Base-by-base conservation (phyloP, 2,113 vertebrate species). In the Irena cyanogastra region DNA sequence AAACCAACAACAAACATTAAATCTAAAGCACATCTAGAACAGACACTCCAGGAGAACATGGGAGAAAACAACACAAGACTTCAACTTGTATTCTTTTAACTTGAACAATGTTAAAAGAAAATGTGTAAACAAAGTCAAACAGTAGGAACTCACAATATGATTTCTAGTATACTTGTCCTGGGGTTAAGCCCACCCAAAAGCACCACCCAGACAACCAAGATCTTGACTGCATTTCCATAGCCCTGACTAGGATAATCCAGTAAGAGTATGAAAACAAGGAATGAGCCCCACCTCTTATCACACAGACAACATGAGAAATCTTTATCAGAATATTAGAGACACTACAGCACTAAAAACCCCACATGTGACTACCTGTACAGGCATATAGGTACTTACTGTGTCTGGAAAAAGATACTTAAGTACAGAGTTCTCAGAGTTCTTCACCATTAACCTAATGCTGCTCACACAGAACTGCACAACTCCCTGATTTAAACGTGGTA, bases 21-120 rank as follows among this genome's bases (percentile, higher is more conserved):
- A 23, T 89, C 54, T 87, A 81, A 81, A 90, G 47, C 65, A 91
- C 54, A 95, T 81, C 64, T 89, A 83, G 60, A 93, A 92, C 50
- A 94, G 78, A 90, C 52, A n/a, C 59, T 74, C 19, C 64, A 79
- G 37, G 87, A 90, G 50, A 94, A 89, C 53, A 91, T 65, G 14
- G 35, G 47, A 69, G 54, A 63, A 89, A 94, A 87, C n/a, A 90
- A 24, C n/a, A 8, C 39, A 86, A 42, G 50, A 37, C n/a, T 87
- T 76, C 45, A 63, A 83, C 33, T 63, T n/a, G 8, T 22, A 23
- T 70, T 63, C 18, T 53, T 64, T 41, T 56, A 41, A 41, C 42
- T 90, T 87, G 54, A 75, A 71, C 24, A 83, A 49, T 24, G 27
- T 94, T 74, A 70, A 65, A 89, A 81, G 35, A 69, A 57, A 91